Evolutionary conservation across 2,888 invertebrate genomes (phyloP).

Genomic region (Merodon equestris): DNA sequence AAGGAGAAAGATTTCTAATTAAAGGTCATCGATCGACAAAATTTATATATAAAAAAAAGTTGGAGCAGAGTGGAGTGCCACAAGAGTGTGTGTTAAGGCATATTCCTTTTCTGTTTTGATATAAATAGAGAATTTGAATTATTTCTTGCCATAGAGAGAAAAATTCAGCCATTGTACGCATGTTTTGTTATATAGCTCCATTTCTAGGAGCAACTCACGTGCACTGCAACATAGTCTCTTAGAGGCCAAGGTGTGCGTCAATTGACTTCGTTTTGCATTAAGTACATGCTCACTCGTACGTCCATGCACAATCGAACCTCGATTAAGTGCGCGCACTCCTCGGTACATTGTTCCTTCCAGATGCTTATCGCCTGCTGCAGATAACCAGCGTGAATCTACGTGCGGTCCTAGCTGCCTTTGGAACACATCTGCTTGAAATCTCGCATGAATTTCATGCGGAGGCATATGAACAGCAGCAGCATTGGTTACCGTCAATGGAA

Average conservation of each 20-base stretch:
- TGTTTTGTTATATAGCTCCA: no score
- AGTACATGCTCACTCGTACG: conserved; percentile 36
- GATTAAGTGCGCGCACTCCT: conserved; percentile 37
- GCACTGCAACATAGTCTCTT: conserved; percentile 60
- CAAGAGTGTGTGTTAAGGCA: background rate
- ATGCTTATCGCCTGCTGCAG: conserved; percentile 41
- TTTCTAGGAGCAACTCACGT: conserved; percentile 20
- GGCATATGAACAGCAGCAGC: conserved; percentile 16
- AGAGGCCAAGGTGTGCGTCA: conserved; percentile 59
- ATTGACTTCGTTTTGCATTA: conserved; percentile 60
- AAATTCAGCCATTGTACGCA: conserved; percentile 55
- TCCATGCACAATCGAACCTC: conserved; percentile 8
- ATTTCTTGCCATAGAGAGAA: background rate
- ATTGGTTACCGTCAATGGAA: conserved; percentile 46
- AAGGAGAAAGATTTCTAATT: background rate
- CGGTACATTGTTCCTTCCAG: conserved; percentile 46
- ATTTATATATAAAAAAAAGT: background rate
- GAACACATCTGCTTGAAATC: conserved; percentile 33
- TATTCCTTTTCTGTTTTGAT: background rate
- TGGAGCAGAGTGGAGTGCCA: background rate
- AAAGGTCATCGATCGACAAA: background rate
- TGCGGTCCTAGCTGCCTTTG: conserved; percentile 38
- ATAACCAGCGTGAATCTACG: conserved; percentile 7
- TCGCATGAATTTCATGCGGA: no score
- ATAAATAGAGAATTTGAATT: background rate